Base-by-base conservation (phyloP, 35 echinoderm and acorn worm species). In the Apostichopus parvimensis region DNA sequence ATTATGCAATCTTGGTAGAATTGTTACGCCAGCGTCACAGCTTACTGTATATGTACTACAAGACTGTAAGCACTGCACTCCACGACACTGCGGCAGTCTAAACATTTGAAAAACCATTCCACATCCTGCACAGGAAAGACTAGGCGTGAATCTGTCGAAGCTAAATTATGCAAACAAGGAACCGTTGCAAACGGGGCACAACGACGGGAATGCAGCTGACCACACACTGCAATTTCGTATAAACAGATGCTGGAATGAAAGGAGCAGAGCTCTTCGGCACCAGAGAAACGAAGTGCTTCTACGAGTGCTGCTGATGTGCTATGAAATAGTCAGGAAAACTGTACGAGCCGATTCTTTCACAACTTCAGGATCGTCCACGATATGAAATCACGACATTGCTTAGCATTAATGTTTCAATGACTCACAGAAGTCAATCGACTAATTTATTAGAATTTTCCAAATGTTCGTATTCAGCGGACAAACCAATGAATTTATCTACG, bases 151-250 rank as follows among this genome's bases (percentile, higher is more conserved):
- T 56, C 81, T 18, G 17, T 14, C 28, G 11, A 55, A 84, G 57
- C 57, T 84, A 84, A 84, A 84, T 84, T 84, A 84, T 84, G 81
- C 81, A 84, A 84, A 84, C 81, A 25, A 84, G 81, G 54, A 84
- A 84, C 81, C 56, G 13, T 58, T 15, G 81, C 81, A 84, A n/a
- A 9, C 57, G 81, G 57, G 81, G 81, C 81, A 58, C 81, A 25
- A 18, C 58, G 56, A 84, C 53, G 81, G 81, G 81, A 84, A 84
- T 22, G 55, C 8, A 60, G 23, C 53, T 84, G 8, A 56, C 54
- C 23, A 59, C 57, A 52, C n/a, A 24, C 8, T 15, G 21, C 17
- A 17, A 58, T 21, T n/a, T 56, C 55, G 55, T 54, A 80, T 13
- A 53, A 18, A 58, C 23, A 84, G 13, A 57, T 6, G 57, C 7